Percentiles rank a stretch among this genome's conserved stretches.
Conservation (phyloP, 2,797 vertebrate species). For the Pelochelys cantorii region DNA sequence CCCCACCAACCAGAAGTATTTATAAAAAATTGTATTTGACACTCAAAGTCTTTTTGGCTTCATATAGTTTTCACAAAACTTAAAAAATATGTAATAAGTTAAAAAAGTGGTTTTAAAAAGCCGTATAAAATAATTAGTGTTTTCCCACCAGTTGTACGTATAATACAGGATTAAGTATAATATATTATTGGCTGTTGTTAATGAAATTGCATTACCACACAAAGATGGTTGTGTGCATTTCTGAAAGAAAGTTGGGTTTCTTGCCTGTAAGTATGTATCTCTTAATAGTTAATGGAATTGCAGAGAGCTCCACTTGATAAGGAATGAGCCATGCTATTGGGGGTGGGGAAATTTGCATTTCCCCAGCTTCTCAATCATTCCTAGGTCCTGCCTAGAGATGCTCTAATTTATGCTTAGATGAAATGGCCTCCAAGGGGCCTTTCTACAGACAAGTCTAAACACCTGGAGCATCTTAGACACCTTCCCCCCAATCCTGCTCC, state of each 20-base stretch:
- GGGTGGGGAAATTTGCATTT: slow-evolving; percentile 59
- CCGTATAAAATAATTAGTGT: neutral
- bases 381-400: neutral
- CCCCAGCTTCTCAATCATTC: slow-evolving; percentile 43
- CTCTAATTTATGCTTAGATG: neutral
- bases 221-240: neutral
- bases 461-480: neutral
- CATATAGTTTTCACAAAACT: accelerated
- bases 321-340: neutral
- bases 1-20: neutral
- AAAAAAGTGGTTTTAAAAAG: neutral
- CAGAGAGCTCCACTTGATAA: neutral
- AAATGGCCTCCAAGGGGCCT: neutral
- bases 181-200: accelerated
- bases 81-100: neutral
- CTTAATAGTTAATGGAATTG: slow-evolving; percentile 52
- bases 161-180: neutral
- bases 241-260: neutral
- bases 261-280: neutral
- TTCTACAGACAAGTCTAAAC: neutral
- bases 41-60: neutral
- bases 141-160: neutral
- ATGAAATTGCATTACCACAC: neutral
- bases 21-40: neutral
- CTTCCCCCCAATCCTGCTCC: neutral